phyloP scores from a whole-genome alignment of 2,888 invertebrate species.

The Erebia palarica region DNA sequence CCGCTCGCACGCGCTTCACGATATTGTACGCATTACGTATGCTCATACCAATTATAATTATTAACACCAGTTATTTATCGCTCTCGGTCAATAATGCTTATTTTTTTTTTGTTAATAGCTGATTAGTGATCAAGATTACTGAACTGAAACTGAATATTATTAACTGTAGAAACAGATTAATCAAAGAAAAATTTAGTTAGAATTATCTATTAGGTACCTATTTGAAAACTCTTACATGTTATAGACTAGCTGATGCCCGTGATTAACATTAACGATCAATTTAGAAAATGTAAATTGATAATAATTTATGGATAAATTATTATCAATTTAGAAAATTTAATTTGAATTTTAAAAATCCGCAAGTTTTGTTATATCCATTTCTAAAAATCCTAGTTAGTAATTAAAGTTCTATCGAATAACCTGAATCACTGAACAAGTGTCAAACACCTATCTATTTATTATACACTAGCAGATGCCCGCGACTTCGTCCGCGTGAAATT shows the following conservation, averaged over 20 bases:
- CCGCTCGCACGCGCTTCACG: conserved; percentile 65
- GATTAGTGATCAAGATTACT: background rate
- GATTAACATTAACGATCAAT: too few species aligned
- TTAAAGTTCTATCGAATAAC: conserved; percentile 17
- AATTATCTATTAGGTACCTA: too few species aligned
- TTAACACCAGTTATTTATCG: conserved; percentile 44
- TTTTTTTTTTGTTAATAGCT: conserved; percentile 6
- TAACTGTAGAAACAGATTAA: background rate
- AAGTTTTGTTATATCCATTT: background rate
- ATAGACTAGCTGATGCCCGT: too few species aligned
- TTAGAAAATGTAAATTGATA: too few species aligned
- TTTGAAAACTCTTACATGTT: too few species aligned
- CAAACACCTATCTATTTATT: background rate
- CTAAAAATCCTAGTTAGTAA: too few species aligned
- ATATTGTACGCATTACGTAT: conserved; percentile 66
- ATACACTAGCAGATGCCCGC: too few species aligned
- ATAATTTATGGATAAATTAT: too few species aligned
- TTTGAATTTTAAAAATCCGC: too few species aligned
- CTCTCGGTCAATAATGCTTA: conserved; percentile 33
- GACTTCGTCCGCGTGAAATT: too few species aligned
- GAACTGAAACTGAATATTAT: background rate
- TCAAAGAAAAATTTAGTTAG: background rate
- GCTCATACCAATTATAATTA: conserved; percentile 49
- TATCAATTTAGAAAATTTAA: too few species aligned
- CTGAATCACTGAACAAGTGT: conserved; percentile 18